Evolutionary conservation across 2,113 vertebrate species (phyloP).

Genomic region (Strix uralensis): DNA sequence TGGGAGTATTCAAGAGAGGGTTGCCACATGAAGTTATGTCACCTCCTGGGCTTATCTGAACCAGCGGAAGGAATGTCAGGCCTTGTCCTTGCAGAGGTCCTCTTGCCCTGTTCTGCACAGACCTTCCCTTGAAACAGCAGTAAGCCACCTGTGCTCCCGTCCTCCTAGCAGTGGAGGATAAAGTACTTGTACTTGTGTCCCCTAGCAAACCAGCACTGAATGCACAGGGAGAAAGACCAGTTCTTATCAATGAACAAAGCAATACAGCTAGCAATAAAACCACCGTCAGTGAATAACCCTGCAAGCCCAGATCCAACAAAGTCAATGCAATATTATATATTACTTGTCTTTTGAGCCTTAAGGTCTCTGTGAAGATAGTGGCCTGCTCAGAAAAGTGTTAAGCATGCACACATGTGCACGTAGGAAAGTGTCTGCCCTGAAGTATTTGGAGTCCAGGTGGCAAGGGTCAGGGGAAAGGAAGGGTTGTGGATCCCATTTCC

Average conservation of each 20-base stretch:
- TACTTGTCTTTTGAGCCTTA: not conserved
- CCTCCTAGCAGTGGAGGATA: not conserved
- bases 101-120: not conserved
- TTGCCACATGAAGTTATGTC: not conserved
- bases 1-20: not conserved
- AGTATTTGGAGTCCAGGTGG: not conserved
- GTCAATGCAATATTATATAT: not conserved
- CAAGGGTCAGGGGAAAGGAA: not conserved
- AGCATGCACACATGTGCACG: not conserved
- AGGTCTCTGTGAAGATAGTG: not conserved
- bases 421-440: not conserved
- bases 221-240: accelerated
- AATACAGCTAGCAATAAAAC: not conserved
- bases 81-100: not conserved
- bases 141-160: not conserved
- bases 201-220: not conserved
- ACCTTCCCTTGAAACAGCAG: not conserved
- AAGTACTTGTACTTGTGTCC: not conserved
- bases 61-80: not conserved
- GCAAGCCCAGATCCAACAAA: too few relatives aligned
- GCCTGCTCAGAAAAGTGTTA: not conserved
- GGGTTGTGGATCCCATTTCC: not conserved
- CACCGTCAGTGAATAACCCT: not conserved
- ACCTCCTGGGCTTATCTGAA: not conserved
- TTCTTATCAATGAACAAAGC: not conserved